Percentiles rank a stretch among this genome's conserved stretches.
phyloP scores from a whole-genome alignment of 2,113 vertebrate species.

The Phylloscopus trochiloides region DNA sequence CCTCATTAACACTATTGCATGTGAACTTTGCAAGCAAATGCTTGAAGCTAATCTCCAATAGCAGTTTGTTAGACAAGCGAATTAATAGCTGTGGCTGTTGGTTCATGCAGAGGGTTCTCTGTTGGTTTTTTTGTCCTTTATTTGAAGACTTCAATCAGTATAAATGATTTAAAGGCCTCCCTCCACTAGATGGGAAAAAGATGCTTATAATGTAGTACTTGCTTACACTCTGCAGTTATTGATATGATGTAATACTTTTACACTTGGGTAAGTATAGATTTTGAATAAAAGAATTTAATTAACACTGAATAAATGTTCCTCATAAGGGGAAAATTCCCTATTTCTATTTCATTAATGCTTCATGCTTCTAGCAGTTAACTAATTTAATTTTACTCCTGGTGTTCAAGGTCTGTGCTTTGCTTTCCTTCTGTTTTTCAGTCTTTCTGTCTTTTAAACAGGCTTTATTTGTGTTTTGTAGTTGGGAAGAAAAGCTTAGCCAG shows the following conservation, averaged over 20 bases:
- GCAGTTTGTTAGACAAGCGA: neutral
- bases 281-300: slow-evolving; percentile 63
- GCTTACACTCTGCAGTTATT: slow-evolving; percentile 18
- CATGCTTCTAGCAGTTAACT: slow-evolving; percentile 47
- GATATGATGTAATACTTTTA: slow-evolving; percentile 46
- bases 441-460: neutral
- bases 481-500: neutral
- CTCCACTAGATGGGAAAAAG: slow-evolving; percentile 30
- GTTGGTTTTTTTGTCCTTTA: neutral
- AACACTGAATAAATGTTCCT: slow-evolving; percentile 50
- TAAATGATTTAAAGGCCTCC: slow-evolving; percentile 31
- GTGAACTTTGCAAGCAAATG: slow-evolving; percentile 6
- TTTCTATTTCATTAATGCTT: slow-evolving; percentile 52
- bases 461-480: neutral
- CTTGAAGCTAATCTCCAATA: neutral
- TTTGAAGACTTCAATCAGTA: slow-evolving; percentile 12
- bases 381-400: slow-evolving; percentile 42
- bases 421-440: neutral
- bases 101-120: neutral
- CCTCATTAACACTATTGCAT: slow-evolving; percentile 9
- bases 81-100: slow-evolving; percentile 4
- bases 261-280: slow-evolving; percentile 45
- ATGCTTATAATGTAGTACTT: slow-evolving; percentile 6
- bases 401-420: slow-evolving; percentile 15
- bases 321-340: neutral